phyloP scores from a whole-genome alignment of 2,113 vertebrate genomes.

The Chloroceryle aenea region DNA sequence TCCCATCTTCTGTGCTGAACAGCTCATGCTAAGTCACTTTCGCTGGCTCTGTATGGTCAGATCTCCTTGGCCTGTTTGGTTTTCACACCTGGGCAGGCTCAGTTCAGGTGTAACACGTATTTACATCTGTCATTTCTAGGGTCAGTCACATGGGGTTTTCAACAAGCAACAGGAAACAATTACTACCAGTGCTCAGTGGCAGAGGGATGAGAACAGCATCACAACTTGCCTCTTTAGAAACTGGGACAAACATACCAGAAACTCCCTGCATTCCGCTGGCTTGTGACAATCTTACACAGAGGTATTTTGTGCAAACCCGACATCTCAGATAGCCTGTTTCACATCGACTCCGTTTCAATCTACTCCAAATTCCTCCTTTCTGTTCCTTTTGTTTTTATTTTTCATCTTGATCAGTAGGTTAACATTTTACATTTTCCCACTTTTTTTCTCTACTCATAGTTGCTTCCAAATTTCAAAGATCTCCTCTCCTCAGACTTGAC shows the following conservation, averaged over 20 bases:
- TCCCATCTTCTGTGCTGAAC: not conserved
- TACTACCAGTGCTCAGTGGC: not conserved
- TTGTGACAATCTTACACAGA: not conserved
- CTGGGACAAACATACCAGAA: not conserved
- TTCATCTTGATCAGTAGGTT: not conserved
- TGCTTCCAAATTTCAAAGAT: not conserved
- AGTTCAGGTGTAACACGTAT: not conserved
- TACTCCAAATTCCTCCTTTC: not conserved
- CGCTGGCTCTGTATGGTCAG: not conserved
- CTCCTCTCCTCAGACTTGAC: not conserved
- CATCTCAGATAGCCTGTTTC: not conserved
- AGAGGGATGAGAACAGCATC: not conserved
- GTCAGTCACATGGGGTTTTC: not conserved
- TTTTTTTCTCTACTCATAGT: not conserved
- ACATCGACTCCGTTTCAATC: not conserved
- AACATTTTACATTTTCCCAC: not conserved
- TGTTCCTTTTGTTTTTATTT: not conserved
- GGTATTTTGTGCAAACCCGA: not conserved
- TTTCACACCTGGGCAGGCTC: not conserved
- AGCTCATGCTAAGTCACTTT: not conserved
- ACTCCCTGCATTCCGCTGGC: rapidly evolving
- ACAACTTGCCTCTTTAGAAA: not conserved
- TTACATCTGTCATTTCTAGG: not conserved
- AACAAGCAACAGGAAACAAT: not conserved
- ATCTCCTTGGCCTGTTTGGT: not conserved